Evolutionary conservation across 2,888 invertebrate species (phyloP), one percentile per base, ranked within the genome.

Genomic region (Callosobruchus maculatus): DNA sequence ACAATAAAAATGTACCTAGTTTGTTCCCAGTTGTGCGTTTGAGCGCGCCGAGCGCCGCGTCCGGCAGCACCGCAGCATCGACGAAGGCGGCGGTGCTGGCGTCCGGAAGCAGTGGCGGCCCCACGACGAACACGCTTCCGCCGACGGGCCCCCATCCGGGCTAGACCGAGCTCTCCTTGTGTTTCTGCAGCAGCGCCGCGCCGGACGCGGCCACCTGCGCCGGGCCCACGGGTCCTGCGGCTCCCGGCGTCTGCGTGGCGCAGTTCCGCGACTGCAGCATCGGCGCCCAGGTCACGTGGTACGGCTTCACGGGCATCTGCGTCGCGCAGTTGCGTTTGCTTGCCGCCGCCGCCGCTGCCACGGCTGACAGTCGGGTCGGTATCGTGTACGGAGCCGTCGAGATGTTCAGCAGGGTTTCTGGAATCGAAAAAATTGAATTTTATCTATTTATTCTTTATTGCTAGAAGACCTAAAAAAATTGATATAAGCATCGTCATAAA

Each of bases 111-210:
- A 71, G 72, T 74, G 68, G 74, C 74, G 67, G 73, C 69, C 70
- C 76, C 74, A 78, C 73, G 73, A 78, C 73, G 71, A 78, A 78
- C 22, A 78, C 72, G 74, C 76, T 76, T 71, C 76, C 71, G 74
- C 77, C 74, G 71, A 76, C 78, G 13, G 77, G 77, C 68, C 78
- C 78, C 78, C 77, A 77, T 70, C 75, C 73, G 74, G 78, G 78
- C 82, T 86, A 87, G 83, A 87, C 87, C 80, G 87, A 87, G 81
- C 87, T 87, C 82, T 87, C 87, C 83, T 87, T 87, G 83, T 87
- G 87, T 80, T 85, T 86, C 72, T 86, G 85, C 18, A 31, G 30
- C 20, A 49, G 7, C 13, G 13, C 49, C 49, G 49, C 13, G 13
- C 49, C 13, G 9, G 21, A 22, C 21, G 68, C 7, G 21, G 68